These are phyloP conservation scores for Nycticebus coucang DNA, from an alignment of 2,113 vertebrate species.

Conservation along the genomic window DNA sequence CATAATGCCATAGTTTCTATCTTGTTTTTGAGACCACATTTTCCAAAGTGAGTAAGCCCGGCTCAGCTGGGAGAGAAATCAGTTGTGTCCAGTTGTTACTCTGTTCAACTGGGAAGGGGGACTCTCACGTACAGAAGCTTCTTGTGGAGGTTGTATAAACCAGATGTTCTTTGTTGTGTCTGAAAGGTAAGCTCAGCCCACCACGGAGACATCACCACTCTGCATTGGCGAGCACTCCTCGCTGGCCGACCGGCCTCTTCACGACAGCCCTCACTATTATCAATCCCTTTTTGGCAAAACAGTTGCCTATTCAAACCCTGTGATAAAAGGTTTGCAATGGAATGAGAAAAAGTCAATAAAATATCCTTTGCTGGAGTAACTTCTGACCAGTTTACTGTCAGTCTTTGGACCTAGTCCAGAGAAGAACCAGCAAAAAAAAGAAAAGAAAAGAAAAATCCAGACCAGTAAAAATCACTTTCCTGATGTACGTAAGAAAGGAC, in stretches of 20 bases:
- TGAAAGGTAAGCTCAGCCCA: neutral
- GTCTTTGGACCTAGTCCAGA: neutral
- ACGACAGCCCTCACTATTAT: neutral
- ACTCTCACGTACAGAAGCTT: neutral
- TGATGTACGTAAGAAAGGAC: neutral
- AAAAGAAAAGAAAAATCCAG: neutral
- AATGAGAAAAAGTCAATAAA: neutral
- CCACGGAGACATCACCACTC: neutral
- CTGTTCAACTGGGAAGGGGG: neutral
- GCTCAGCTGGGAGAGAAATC: constrained; percentile 70
- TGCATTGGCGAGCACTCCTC: neutral
- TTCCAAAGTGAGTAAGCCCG: constrained; percentile 65
- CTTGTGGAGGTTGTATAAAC: neutral
- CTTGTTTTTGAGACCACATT: constrained; percentile 71
- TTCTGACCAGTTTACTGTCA: neutral
- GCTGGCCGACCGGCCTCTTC: constrained; percentile 5
- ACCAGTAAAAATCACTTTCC: neutral
- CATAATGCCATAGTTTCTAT: constrained; percentile 61
- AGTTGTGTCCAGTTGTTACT: constrained; percentile 65
- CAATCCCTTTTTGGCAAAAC: constrained; percentile 60
- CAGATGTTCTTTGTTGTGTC: neutral
- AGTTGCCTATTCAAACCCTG: constrained; percentile 45
- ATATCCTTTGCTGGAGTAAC: neutral
- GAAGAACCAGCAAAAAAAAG: neutral
- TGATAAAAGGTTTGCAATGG: neutral